A percentile compares a stretch with the other conserved stretches of the same genome.
These are phyloP conservation scores for Cancer borealis DNA, from an alignment of 2,888 invertebrate species.

Conservation along the genomic window DNA sequence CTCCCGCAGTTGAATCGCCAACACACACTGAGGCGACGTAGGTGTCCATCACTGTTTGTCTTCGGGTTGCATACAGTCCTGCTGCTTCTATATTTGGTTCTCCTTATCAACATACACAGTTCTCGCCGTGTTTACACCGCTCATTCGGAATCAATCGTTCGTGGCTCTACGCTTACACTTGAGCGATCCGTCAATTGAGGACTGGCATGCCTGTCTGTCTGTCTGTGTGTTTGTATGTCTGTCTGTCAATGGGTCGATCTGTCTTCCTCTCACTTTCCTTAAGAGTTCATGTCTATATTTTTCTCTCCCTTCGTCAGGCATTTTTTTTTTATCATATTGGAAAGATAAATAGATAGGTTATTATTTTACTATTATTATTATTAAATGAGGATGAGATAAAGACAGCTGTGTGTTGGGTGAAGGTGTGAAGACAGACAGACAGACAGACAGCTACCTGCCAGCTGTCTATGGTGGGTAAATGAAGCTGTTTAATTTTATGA, in stretches of 20 bases:
- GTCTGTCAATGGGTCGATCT: not conserved
- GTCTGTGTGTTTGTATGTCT: not conserved
- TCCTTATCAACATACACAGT: not conserved
- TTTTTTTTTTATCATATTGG: not conserved
- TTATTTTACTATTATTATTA: no score
- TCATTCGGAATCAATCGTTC: not conserved
- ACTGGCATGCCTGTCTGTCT: not conserved
- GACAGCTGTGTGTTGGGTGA: no score
- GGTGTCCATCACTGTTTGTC: constrained; percentile 15
- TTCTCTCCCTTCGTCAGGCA: not conserved
- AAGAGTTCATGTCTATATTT: not conserved
- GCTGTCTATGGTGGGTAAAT: no score
- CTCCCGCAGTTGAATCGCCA: not conserved
- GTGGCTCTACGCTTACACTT: not conserved
- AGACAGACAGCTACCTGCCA: no score
- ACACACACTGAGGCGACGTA: not conserved
- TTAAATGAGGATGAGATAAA: no score
- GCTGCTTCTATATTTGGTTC: not conserved
- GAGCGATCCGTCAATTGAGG: not conserved
- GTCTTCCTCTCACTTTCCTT: not conserved
- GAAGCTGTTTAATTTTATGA: no score
- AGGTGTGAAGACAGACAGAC: no score
- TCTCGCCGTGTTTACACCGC: not conserved
- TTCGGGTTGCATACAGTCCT: not conserved
- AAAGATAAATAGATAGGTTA: not conserved